A percentile compares a stretch with the other conserved stretches of the same genome.
Conservation (phyloP, 2,888 invertebrate species). For the Trypoxylon attenuatum region DNA sequence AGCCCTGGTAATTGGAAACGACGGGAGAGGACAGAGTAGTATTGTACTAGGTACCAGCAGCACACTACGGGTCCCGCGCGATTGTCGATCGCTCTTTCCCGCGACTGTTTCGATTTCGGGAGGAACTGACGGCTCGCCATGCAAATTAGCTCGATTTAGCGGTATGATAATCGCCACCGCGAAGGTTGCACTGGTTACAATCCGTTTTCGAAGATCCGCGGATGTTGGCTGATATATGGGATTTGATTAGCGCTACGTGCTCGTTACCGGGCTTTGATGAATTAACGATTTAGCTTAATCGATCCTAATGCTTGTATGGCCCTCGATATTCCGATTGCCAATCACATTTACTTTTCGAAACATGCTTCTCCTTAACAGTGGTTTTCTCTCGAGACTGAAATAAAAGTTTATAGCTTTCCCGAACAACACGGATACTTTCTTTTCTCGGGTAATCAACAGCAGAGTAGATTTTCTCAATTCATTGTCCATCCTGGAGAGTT, state of each 20-base stretch:
- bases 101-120: slow-evolving; percentile 8
- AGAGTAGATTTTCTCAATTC: too few relatives aligned
- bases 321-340: neutral
- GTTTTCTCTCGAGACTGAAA: too few relatives aligned
- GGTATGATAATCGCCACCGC: slow-evolving; percentile 47
- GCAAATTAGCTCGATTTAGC: slow-evolving; percentile 53
- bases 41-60: too few relatives aligned
- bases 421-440: too few relatives aligned
- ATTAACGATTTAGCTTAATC: slow-evolving; percentile 11
- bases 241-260: slow-evolving; percentile 21
- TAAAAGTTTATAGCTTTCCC: too few relatives aligned
- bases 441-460: too few relatives aligned
- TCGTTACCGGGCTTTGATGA: slow-evolving; percentile 16
- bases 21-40: too few relatives aligned
- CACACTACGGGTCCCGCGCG: too few relatives aligned
- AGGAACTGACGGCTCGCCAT: slow-evolving; percentile 34
- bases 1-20: slow-evolving; percentile 30
- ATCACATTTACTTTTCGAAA: too few relatives aligned
- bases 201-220: slow-evolving; percentile 41
- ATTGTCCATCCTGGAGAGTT: too few relatives aligned
- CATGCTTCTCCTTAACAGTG: too few relatives aligned
- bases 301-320: neutral
- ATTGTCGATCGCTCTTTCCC: slow-evolving; percentile 32
- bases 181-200: slow-evolving; percentile 37
- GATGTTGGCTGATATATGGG: slow-evolving; percentile 36